Base-by-base conservation (phyloP, 1,140 invertebrate species). In the Drosophila setifemur region DNA sequence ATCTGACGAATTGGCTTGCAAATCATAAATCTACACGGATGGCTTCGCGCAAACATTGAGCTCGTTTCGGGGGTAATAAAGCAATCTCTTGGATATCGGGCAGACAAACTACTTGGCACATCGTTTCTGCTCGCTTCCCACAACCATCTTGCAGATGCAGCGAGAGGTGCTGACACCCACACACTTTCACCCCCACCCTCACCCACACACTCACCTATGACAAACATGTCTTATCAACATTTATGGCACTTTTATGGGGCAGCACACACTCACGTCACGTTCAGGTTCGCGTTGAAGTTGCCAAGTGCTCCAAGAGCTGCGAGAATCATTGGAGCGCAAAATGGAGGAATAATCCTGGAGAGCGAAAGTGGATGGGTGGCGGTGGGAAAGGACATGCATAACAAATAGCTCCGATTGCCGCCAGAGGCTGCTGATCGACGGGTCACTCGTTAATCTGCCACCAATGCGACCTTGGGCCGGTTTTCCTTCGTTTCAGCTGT, bases 141-240 rank as follows among this genome's bases (percentile, higher is more conserved):
- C n/a, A 1, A 31, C 26, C 9, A 28, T 18, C 14, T 18, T 61
- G 29, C 42, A 49, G 11, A 21, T 39, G 31, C 42, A 48, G 31
- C 5, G 29, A 48, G 6, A 48, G 42, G 33, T 48, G 35, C 57
- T 55, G 23, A 53, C 25, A 23, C 21, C 23, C 31, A 5, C 33
- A 16, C 25, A 25, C 19, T 9, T n/a, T n/a, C 21, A 37, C 33
- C 6, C 7, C n/a, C n/a, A n/a, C n/a, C n/a, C n/a, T n/a, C n/a
- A 7, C 2, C 3, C 33, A 18, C 12, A 37, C 14, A 35, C 19
- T 26, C 53, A 35, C 28, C 57, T 14, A 35, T 63, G 67, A 82
- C 77, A 71, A 85, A 85, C 81, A 71, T 85, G 81, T 54, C 79
- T 85, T 83, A 83, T 83, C 79, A 83, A 85, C 81, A 72, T 83